Evolutionary conservation across 2,888 invertebrate species (phyloP), one percentile per base, ranked within the genome.

Genomic region (Sphaeridia pumilis): DNA sequence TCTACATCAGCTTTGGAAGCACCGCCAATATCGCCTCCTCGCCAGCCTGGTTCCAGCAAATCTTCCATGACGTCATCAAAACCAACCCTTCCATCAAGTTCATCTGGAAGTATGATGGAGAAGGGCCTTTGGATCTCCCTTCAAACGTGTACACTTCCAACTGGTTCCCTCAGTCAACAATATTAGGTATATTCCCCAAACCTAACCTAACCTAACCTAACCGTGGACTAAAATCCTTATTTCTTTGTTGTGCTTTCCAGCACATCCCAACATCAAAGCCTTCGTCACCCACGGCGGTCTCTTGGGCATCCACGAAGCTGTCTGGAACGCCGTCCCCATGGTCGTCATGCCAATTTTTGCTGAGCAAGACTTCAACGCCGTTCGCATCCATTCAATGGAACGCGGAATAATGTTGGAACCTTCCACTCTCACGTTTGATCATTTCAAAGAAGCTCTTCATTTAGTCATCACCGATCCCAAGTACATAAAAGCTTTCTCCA

Each of bases 201-300:
- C 7, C 14, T 12, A 31, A 5, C 20, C 10, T 22, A n/a, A 7
- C 4, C 4, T 43, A 5, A 20, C 22, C 12, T 10, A 12, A 7
- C 26, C 4, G 4, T 43, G 5, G 7, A n/a, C 7, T 43, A 14
- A 17, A 17, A 17, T 14, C 38, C 38, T 5, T 14, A 38, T 12
- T 38, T 38, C 4, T 12, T 7, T 14, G 17, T 14, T 38, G 38
- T 38, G 38, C 5, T 17, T 22, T 7, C 24, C 60, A 75, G 76
- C 72, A 1, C 78, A 79, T 68, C 70, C 71, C 2, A 76, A 75
- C 52, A 70, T 77, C 1, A 73, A 72, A 58, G 66, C 75, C 1
- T 81, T 83, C 64, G 74, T 83, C 61, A 76, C 79, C 0, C 82
- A 82, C 64, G 81, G 80, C 3, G 82, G 82, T 2, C 71, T 79